Conservation (phyloP, 2,113 vertebrate species). For the Furnarius figulus region DNA sequence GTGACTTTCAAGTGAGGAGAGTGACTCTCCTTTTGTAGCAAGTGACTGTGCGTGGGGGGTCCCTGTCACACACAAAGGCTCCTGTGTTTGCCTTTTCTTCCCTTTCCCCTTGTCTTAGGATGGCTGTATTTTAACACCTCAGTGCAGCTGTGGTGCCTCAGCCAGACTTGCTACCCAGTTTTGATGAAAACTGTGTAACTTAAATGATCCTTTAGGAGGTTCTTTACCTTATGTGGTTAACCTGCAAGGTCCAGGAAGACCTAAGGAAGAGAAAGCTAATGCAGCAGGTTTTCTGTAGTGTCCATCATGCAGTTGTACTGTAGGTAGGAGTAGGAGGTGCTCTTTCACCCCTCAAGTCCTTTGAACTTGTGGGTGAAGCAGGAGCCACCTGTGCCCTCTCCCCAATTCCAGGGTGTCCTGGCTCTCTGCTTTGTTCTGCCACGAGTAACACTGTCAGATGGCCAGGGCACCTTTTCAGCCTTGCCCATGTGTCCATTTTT, state of each 20-base stretch:
- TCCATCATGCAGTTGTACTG: not conserved
- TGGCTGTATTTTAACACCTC: not conserved
- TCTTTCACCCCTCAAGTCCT: not conserved
- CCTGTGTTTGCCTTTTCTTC: not conserved
- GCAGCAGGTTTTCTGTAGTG: not conserved
- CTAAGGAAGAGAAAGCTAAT: not conserved
- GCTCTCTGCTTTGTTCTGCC: not conserved
- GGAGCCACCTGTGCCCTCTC: not conserved
- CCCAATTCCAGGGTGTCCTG: not conserved
- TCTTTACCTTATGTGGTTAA: not conserved
- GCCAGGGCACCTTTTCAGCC: not conserved
- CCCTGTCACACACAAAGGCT: not conserved
- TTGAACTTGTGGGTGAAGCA: not conserved
- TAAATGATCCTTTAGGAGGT: not conserved
- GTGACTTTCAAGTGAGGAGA: slow-evolving; percentile 34
- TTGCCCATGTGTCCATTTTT: not conserved
- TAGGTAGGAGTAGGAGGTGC: not conserved
- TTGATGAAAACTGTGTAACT: not conserved
- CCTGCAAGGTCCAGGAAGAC: not conserved
- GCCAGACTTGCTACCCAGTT: not conserved
- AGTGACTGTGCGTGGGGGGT: not conserved
- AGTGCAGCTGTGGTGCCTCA: not conserved
- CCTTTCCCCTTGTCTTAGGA: not conserved
- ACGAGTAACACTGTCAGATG: not conserved
- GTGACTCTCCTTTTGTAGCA: not conserved